These are phyloP conservation scores for Atta colombica DNA, from an alignment of 1,140 invertebrate genomes.

Conservation along the genomic window DNA sequence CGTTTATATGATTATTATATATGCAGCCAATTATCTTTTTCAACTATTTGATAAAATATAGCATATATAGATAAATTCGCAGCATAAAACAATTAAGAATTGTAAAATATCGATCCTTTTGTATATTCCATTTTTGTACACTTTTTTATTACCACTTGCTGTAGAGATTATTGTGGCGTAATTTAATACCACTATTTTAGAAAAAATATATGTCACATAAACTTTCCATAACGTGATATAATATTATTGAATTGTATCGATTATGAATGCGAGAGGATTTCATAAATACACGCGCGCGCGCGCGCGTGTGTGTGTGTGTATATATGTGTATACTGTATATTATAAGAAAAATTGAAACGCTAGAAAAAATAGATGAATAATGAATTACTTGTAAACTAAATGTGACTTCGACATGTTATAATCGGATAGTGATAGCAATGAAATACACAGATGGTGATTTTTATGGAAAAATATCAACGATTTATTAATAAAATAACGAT, in stretches of 20 bases:
- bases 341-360: background rate
- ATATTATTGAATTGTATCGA: background rate
- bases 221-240: background rate
- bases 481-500: slow-evolving; percentile 85
- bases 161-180: background rate
- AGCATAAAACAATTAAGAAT: slow-evolving; percentile 17
- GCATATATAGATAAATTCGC: background rate
- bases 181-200: background rate
- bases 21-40: background rate
- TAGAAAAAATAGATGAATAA: background rate
- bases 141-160: slow-evolving; percentile 7
- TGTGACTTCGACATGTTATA: background rate
- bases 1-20: background rate
- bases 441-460: slow-evolving; percentile 59
- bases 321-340: background rate
- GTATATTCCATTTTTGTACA: slow-evolving; percentile 10
- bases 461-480: slow-evolving; percentile 84
- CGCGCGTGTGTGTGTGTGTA: background rate
- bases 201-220: background rate
- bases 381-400: background rate
- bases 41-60: slow-evolving; percentile 27
- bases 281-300: background rate
- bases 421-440: slow-evolving; percentile 39
- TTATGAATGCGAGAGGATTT: background rate
- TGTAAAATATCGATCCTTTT: slow-evolving; percentile 27